A percentile compares a stretch with the other conserved stretches of the same genome.
Conservation (phyloP, 2,113 vertebrate species). For the Mormyrus lacerda region DNA sequence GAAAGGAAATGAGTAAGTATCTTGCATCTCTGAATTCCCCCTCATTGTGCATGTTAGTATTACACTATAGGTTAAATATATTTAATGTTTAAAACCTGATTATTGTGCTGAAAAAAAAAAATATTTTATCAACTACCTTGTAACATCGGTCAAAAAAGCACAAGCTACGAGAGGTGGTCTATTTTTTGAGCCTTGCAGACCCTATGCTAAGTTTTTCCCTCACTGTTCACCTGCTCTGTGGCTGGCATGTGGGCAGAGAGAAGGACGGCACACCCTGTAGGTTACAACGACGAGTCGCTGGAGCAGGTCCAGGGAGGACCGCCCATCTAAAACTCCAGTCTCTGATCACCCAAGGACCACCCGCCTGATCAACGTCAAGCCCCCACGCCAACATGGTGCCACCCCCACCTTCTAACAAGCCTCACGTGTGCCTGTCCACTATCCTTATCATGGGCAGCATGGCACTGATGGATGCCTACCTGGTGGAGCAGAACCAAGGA, state of each 20-base stretch:
- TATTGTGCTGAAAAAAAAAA: neutral
- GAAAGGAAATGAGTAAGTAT: conserved; percentile 13
- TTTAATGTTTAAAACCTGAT: neutral
- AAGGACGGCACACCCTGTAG: neutral
- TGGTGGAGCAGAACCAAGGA: conserved; percentile 41
- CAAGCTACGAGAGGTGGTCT: neutral
- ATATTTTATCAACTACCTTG: neutral
- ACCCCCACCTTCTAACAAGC: conserved; percentile 34
- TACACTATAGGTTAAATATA: neutral
- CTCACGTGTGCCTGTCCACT: conserved; percentile 41
- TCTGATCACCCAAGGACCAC: neutral
- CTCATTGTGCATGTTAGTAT: conserved; percentile 1
- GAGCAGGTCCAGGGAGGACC: neutral
- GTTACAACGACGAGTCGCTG: neutral
- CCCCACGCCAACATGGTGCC: conserved; percentile 33
- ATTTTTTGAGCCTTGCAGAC: neutral
- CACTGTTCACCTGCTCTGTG: neutral
- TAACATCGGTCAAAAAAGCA: neutral
- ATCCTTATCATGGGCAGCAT: conserved; percentile 43
- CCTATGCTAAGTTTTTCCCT: neutral
- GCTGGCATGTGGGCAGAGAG: neutral
- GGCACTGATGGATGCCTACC: conserved; percentile 41
- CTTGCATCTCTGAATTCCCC: neutral
- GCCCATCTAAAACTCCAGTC: neutral
- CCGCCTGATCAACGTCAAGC: no score